Evolutionary conservation across 2,888 invertebrate species (phyloP).

Genomic region (Brachyptera risi): DNA sequence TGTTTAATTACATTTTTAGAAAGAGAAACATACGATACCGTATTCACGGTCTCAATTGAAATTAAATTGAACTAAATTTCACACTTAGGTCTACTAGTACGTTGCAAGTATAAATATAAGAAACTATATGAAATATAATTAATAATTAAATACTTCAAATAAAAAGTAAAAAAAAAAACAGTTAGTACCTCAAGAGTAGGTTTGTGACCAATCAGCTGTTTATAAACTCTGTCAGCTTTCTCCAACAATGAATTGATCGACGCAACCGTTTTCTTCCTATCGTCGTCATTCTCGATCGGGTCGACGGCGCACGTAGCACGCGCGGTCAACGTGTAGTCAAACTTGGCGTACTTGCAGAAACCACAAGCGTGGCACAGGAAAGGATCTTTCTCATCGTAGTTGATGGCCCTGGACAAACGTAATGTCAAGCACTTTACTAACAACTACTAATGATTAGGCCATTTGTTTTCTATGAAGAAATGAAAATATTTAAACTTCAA

Average conservation of each 20-base stretch:
- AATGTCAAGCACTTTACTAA: no score
- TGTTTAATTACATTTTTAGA: no score
- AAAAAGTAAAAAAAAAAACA: not conserved
- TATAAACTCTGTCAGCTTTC: slow-evolving; percentile 91
- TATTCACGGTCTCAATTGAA: no score
- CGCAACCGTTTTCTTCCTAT: slow-evolving; percentile 89
- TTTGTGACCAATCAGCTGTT: slow-evolving; percentile 84
- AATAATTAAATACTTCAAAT: no score
- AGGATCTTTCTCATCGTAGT: slow-evolving; percentile 98
- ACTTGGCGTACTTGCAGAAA: slow-evolving; percentile 98
- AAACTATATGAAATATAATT: no score
- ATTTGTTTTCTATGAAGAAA: no score
- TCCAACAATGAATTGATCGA: slow-evolving; percentile 87
- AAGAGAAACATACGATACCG: no score
- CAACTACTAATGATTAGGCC: no score
- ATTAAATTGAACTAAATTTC: no score
- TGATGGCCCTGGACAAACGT: slow-evolving; percentile 82
- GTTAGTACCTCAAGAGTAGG: slow-evolving; percentile 79
- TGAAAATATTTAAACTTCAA: no score
- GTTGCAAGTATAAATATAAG: no score
- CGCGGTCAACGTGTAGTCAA: slow-evolving; percentile 90
- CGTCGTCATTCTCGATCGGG: slow-evolving; percentile 95
- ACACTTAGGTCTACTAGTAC: no score
- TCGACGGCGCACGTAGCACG: slow-evolving; percentile 95
- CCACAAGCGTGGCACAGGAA: slow-evolving; percentile 98